Base-by-base conservation (phyloP, 2,113 vertebrate species). In the Verasper variegatus region DNA sequence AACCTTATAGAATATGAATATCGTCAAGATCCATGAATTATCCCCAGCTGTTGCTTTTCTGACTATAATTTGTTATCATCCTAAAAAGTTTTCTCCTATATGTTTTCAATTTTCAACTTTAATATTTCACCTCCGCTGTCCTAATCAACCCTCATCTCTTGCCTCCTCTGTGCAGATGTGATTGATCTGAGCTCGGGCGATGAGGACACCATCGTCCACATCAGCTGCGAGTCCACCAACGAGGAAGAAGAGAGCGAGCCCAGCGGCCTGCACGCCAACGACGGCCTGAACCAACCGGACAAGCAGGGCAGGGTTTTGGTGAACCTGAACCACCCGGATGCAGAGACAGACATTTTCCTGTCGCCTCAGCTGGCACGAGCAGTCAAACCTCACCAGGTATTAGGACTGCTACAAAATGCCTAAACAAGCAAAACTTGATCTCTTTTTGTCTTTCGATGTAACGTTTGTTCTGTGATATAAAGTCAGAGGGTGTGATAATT, bases 341-440 rank as follows among this genome's bases (percentile, higher is more conserved):
- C 93, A 0, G 98, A 99, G 65, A 76, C 94, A 56, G 97, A 98
- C 85, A 93, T 98, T 18, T 51, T 51, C 47, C 47, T 51, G 47
- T 18, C 5, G 47, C 17, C 47, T 18, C 47, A 51, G 17, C 18
- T 51, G 18, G 47, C 47, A 18, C 47, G 47, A 51, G 47, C 18
- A 15, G 18, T 98, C 83, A 98, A 98, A 92, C 96, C 97, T 86
- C 97, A 98, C 93, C 97, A 98, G 97, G 98, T 99, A 94, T 27
- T 15, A 6, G 7, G 2, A 18, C 45, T 26, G 31, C 10, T 14
- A 31, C 10, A 23, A 68, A 23, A 35, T 54, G 23, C 10, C 42
- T 51, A 51, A 51, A 18, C 47, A 18, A 51, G 14, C 4, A 1
- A 5, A 51, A 51, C 35, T 35, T 35, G 5, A 35, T 35, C 31